A percentile compares a stretch with the other conserved stretches of the same genome.
Evolutionary conservation across 1,140 invertebrate species (phyloP).

Genomic region (Potamilus streckersoni): DNA sequence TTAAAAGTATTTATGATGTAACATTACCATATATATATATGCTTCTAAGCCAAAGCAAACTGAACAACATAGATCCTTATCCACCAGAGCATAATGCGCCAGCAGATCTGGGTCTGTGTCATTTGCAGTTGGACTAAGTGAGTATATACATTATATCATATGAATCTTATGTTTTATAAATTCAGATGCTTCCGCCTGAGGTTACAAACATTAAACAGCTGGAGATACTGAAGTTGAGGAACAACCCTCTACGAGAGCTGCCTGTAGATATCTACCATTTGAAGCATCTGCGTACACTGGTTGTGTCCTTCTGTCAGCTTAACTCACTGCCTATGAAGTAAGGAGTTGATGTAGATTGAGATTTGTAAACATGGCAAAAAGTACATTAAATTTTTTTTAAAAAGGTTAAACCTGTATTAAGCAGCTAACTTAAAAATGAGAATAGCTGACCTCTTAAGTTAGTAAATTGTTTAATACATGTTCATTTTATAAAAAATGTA

Average conservation of each 20-base stretch:
- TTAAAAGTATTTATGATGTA: no score
- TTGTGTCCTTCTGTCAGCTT: slow-evolving; percentile 63
- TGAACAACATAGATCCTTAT: no score
- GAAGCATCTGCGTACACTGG: slow-evolving; percentile 54
- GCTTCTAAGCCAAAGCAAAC: no score
- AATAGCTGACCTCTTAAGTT: not conserved
- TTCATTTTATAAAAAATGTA: not conserved
- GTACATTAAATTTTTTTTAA: not conserved
- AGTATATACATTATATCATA: no score
- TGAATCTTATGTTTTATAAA: not conserved
- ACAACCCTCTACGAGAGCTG: slow-evolving; percentile 64
- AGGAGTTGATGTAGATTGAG: slow-evolving; percentile 15
- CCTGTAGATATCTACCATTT: slow-evolving; percentile 57
- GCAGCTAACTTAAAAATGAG: not conserved
- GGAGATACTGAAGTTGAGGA: slow-evolving; percentile 60
- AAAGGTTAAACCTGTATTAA: not conserved
- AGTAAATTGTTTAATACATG: not conserved
- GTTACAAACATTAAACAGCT: slow-evolving; percentile 58
- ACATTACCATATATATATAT: no score
- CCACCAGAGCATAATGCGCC: no score
- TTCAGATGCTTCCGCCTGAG: slow-evolving; percentile 59
- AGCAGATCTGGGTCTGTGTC: no score
- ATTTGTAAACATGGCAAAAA: not conserved
- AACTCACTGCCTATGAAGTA: slow-evolving; percentile 56
- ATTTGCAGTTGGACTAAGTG: no score